Evolutionary conservation across 2,888 invertebrate genomes (phyloP).

Genomic region (Dioctria rufipes): DNA sequence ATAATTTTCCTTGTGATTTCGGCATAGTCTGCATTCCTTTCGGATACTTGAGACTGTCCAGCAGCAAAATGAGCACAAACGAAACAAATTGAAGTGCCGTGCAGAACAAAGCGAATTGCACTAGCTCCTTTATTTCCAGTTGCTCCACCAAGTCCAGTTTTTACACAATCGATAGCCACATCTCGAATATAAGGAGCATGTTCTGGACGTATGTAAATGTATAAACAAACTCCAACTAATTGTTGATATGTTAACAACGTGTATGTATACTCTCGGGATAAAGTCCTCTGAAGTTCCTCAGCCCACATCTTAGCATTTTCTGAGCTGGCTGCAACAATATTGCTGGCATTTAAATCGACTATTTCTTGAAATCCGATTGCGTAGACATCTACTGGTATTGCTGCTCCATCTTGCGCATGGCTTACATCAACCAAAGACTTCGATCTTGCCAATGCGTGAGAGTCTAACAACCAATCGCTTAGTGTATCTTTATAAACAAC

Average conservation of each 20-base stretch:
- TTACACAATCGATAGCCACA: constrained; percentile 95
- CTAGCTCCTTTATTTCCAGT: constrained; percentile 97
- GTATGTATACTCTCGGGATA: constrained; percentile 89
- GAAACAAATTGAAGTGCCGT: constrained; percentile 96
- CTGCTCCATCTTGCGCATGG: constrained; percentile 69
- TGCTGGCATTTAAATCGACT: constrained; percentile 98
- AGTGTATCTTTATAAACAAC: constrained; percentile 94
- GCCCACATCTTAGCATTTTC: constrained; percentile 95
- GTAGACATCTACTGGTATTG: constrained; percentile 87
- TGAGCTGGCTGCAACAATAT: constrained; percentile 95
- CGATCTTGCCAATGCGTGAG: constrained; percentile 76
- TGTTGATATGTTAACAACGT: constrained; percentile 94
- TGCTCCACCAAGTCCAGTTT: constrained; percentile 98
- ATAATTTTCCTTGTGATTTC: constrained; percentile 94
- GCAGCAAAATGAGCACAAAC: constrained; percentile 99
- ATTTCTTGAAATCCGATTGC: constrained; percentile 99
- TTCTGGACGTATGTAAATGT: constrained; percentile 92
- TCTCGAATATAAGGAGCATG: constrained; percentile 91
- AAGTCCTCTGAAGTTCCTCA: constrained; percentile 92
- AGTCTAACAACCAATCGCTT: constrained; percentile 92
- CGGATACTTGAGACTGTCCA: constrained; percentile 95
- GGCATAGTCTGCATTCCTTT: constrained; percentile 96
- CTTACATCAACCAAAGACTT: constrained; percentile 72
- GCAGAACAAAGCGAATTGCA: constrained; percentile 91
- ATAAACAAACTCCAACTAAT: constrained; percentile 97